Conservation (phyloP, 2,113 vertebrate species). For the Gambusia holbrooki region DNA sequence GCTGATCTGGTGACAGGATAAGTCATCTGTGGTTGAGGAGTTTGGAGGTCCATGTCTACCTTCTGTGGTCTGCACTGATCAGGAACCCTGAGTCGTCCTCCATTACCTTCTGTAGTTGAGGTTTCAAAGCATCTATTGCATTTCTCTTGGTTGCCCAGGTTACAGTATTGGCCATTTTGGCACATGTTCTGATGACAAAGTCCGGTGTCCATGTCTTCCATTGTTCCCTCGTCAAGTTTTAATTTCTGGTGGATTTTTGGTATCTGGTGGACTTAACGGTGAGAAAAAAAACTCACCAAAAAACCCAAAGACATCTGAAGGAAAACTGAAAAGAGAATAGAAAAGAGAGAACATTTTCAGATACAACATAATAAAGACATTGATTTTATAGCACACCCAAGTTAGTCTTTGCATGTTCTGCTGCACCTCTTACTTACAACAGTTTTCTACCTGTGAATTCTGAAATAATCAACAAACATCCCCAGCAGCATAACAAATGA, state of each 20-base stretch:
- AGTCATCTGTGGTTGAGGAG: background rate
- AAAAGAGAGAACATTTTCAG: background rate
- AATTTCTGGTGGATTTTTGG: conserved; percentile 72
- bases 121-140: conserved; percentile 66
- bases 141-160: conserved; percentile 67
- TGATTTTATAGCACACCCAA: background rate
- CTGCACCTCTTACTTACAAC: too few species aligned
- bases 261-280: background rate
- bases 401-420: too few species aligned
- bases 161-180: conserved; percentile 52
- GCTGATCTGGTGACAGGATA: conserved; percentile 51
- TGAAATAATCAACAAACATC: too few species aligned
- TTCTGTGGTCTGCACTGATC: conserved; percentile 58
- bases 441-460: too few species aligned
- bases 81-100: conserved; percentile 15
- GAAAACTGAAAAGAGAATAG: background rate
- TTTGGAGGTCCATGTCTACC: conserved; percentile 23
- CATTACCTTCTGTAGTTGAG: conserved; percentile 20
- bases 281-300: background rate
- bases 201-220: conserved; percentile 81
- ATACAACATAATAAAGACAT: too few species aligned
- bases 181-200: conserved; percentile 56
- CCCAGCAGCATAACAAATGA: too few species aligned
- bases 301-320: background rate
- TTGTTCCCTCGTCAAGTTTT: conserved; percentile 79